Base-by-base conservation (phyloP, 2,888 invertebrate genomes). In the Adelognathus sp. region DNA sequence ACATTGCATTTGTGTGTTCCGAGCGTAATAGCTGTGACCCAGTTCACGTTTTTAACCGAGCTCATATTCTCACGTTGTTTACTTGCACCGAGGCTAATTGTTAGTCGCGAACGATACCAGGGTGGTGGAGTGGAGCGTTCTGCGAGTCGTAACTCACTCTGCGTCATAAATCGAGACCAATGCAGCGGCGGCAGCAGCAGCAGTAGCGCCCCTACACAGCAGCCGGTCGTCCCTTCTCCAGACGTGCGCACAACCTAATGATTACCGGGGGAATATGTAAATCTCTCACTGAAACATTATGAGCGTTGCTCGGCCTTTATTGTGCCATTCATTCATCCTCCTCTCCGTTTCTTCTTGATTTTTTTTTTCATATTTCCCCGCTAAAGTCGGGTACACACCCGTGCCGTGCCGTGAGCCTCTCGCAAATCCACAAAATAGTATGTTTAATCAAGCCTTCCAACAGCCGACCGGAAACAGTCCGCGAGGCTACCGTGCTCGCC, bases 181-280 rank as follows among this genome's bases (percentile, higher is more conserved):
- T 56, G 60, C 63, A 50, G 67, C 54, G 50, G 33, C 72, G 36
- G 46, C 44, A 67, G 31, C 63, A 29, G 61, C 64, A 50, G 64
- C 33, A 29, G 33, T 24, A 18, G 14, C n/a, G 18, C 31, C 29
- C 18, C 21, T 21, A 36, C 61, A 52, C 67, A 29, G 54, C 39
- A 39, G 54, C 54, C 63, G 69, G 24, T 50, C 69, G 64, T 74
- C 73, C 77, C 73, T 69, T 60, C 56, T 33, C 54, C 50, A 46
- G 56, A 39, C 63, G n/a, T n/a, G 67, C 61, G 46, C 67, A 31
- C 78, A 64, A 78, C 58, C 63, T 70, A 79, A 79, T 75, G 78
- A 79, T 79, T 79, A 74, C 74, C 73, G 36, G 78, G 74, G 78
- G 78, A 70, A 78, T 75, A 79, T 79, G 78, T 61, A 79, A 79